phyloP scores from a whole-genome alignment of 2,797 vertebrate species.

The Aldrovandia affinis region DNA sequence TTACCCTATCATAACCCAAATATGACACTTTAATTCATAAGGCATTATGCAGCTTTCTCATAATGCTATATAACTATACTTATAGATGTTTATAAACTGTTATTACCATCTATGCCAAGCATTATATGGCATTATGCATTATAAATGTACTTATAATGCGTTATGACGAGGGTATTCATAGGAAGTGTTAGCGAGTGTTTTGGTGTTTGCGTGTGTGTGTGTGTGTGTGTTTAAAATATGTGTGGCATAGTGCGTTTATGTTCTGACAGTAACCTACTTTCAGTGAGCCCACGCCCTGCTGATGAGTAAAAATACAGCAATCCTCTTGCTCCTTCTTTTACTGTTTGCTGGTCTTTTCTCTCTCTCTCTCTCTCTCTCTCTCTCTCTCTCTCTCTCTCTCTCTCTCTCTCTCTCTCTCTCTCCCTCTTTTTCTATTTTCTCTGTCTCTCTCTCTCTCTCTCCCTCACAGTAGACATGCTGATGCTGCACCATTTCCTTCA shows the following conservation, averaged over 20 bases:
- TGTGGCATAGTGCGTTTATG: constrained; percentile 43
- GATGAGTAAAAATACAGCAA: constrained; percentile 63
- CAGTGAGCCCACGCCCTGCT: constrained; percentile 59
- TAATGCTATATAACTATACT: no score
- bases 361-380: constrained; percentile 11
- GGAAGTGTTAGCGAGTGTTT: background rate
- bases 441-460: background rate
- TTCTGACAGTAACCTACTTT: constrained; percentile 70
- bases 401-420: no score
- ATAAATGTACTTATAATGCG: no score
- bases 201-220: background rate
- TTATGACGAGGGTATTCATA: no score
- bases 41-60: no score
- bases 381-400: constrained; percentile 7
- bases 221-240: constrained; percentile 5
- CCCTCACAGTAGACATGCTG: constrained; percentile 41
- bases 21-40: no score
- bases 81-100: no score
- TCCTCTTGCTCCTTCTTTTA: background rate
- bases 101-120: no score
- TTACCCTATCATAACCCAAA: no score
- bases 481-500: constrained; percentile 34
- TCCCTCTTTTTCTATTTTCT: constrained; percentile 30
- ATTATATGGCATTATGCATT: no score
- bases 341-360: background rate